Evolutionary conservation across 2,797 vertebrate species (phyloP), one percentile per base, ranked within the genome.

Genomic region (Geotrypetes seraphini): DNA sequence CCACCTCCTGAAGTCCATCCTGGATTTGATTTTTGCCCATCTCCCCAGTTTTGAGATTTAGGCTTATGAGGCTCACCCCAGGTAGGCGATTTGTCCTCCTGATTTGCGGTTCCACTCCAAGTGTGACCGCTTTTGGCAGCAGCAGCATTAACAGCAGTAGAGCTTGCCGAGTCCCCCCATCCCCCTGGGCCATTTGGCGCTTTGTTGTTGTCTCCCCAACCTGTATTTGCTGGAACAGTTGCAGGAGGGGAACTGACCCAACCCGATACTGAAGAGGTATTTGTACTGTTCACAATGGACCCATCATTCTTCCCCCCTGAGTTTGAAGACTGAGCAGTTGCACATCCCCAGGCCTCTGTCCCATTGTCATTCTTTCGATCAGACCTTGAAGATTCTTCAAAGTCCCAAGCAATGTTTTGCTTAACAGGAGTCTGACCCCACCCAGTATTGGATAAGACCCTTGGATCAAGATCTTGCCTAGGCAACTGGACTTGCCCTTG

Each of bases 161-260:
- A 81, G 70, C 83, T 86, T 45, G 86, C 43, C 28, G 80, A 63
- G 48, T 94, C 90, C 42, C 88, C 91, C 91, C 93, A 96, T 5
- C 84, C 85, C 77, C 85, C 83, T 12, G 86, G 84, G 66, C 88
- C 88, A 53, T 86, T 92, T 20, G 83, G 69, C 32, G 83, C 65
- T 75, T 95, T 94, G 72, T 55, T 82, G 61, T 75, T 73, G 53
- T 96, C 91, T 25, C 84, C 88, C 94, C 93, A 97, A 50, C 91
- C 83, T 51, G 90, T 70, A 53, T 71, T 78, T 34, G 84, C 68
- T 62, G 91, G 83, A 66, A 79, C 80, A 56, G 87, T 63, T 50
- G 86, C 69, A 35, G 88, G 78, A 8, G 80, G 77, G 22, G 79
- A 71, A 65, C 68, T 75, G 78, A 78, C 84, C 94, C 93, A 96